phyloP scores from a whole-genome alignment of 35 echinoderm and acorn worm genomes.

The Chiridota heheva region DNA sequence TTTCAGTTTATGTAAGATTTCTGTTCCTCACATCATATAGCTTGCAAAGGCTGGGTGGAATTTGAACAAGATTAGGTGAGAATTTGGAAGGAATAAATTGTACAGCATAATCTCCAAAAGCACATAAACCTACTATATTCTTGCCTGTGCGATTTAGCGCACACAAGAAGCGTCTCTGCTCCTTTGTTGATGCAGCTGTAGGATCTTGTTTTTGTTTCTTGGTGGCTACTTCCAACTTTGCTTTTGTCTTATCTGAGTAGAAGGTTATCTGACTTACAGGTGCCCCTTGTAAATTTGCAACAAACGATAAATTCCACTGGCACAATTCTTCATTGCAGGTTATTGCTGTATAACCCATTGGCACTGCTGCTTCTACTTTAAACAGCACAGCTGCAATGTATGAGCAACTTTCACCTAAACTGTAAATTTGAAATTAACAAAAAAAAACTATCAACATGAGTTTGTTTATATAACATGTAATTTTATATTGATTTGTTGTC shows the following conservation, averaged over 20 bases:
- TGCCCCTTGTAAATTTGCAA: constrained; percentile 4
- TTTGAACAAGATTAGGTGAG: not conserved
- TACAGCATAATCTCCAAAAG: constrained; percentile 6
- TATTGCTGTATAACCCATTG: no score
- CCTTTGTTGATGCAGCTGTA: not conserved
- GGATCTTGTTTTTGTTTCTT: constrained; percentile 9
- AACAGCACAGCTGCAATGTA: no score
- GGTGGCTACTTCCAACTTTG: not conserved
- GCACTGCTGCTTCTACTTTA: no score
- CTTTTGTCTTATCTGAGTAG: not conserved
- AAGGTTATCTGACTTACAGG: constrained; percentile 1
- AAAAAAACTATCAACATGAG: no score
- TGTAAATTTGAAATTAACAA: no score
- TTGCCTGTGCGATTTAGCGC: constrained; percentile 2
- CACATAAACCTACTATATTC: constrained; percentile 25
- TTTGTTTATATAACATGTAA: no score
- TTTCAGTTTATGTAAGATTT: not conserved
- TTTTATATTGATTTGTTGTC: no score
- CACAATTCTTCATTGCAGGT: constrained; percentile 18
- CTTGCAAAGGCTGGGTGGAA: constrained; percentile 17
- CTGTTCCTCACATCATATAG: constrained; percentile 15
- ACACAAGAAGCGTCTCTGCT: not conserved
- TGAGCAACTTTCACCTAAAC: no score
- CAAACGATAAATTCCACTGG: constrained; percentile 28
- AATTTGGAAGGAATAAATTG: constrained; percentile 23